Percentiles rank a stretch among this genome's conserved stretches.
These are phyloP conservation scores for Spodoptera picta DNA, from an alignment of 2,888 invertebrate species.

Conservation along the genomic window DNA sequence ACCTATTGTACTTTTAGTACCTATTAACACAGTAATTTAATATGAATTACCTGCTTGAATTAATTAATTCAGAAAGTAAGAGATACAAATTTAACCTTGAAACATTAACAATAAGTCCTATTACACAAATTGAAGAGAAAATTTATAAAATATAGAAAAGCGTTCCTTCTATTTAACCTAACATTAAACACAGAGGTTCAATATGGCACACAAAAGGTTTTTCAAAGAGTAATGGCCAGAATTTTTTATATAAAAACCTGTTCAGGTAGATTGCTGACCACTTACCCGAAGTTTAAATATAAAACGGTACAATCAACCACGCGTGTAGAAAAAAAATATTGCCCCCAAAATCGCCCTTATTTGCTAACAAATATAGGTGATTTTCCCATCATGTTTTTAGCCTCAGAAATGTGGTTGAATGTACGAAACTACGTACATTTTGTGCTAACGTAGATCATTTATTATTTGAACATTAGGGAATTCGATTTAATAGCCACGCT, in stretches of 20 bases:
- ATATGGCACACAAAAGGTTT: slow-evolving; percentile 19
- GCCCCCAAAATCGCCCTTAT: too few species aligned
- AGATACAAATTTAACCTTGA: too few species aligned
- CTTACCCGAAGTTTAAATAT: slow-evolving; percentile 36
- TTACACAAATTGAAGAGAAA: too few species aligned
- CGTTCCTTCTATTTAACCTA: neutral
- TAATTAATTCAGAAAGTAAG: too few species aligned
- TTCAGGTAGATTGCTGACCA: slow-evolving; percentile 29
- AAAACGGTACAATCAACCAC: slow-evolving; percentile 3
- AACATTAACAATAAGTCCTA: too few species aligned
- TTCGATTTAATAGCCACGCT: slow-evolving; percentile 22
- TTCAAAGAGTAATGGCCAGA: slow-evolving; percentile 23
- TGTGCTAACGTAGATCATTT: slow-evolving; percentile 16
- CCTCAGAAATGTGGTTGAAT: neutral
- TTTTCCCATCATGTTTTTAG: too few species aligned
- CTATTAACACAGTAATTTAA: too few species aligned
- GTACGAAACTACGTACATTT: slow-evolving; percentile 10
- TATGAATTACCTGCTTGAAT: too few species aligned
- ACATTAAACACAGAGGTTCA: slow-evolving; percentile 22
- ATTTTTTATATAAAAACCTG: slow-evolving; percentile 26
- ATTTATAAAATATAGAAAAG: too few species aligned
- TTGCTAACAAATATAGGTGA: too few species aligned
- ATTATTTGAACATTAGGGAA: slow-evolving; percentile 44
- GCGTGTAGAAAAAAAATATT: neutral
- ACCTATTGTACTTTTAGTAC: too few species aligned